Base-by-base conservation (phyloP, 2,113 vertebrate genomes). In the Corythaeola cristata region DNA sequence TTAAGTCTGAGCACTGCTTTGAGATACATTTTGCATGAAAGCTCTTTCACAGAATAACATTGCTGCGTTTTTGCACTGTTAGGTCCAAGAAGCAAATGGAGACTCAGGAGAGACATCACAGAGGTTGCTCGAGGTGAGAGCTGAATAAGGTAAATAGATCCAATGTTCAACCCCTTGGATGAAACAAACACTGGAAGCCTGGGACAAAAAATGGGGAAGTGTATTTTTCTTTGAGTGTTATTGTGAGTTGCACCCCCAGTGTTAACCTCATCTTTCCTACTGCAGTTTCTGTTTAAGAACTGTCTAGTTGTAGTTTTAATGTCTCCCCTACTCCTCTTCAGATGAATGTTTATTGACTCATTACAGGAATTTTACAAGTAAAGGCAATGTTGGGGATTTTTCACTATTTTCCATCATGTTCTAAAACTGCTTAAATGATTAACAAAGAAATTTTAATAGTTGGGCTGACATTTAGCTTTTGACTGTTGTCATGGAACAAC, bases 81-180 rank as follows among this genome's bases (percentile, higher is more conserved):
- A 73, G 41, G 56, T 84, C 53, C 41, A 73, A 90, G 79, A 66
- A 62, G 23, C 11, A 88, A 76, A 79, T 35, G 69, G 41, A 82
- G 49, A 73, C 72, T 60, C 26, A 56, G 60, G 60, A 87, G 80
- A 82, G 87, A 9, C 2, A 53, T 62, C 68, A 77, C 68, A 73
- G 77, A 76, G 81, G 68, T 64, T 85, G 45, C 76, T 12, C 84
- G 77, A 96, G 88, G 79, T 90, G 93, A 96, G 35, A 71, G 47
- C 53, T 93, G 83, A 84, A 37, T 82, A 68, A 94, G 26, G 64
- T 85, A 67, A 60, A 74, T n/a, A 69, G 50, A 80, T 55, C 53
- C 60, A 73, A n/a, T 37, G 17, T 82, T 85, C 60, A 84, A 2
- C 52, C 28, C 37, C 22, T 44, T 23, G 26, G 41, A 71, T 88